phyloP scores from a whole-genome alignment of 2,113 vertebrate genomes.

The Bos taurus region ARS-UCD2.0 NC_037333.1:80880001-80880500 shows the following conservation, averaged over 20 bases:
- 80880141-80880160: not conserved
- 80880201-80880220: not conserved
- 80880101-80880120: not conserved
- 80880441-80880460: not conserved
- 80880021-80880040: not conserved
- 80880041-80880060: not conserved
- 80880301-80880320: not conserved
- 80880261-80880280: not conserved
- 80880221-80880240: not conserved
- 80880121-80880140: not conserved
- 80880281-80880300: not conserved
- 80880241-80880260: not conserved
- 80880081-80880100: not conserved
- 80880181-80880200: not conserved
- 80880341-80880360: not conserved
- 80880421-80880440: not conserved
- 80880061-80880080: not conserved
- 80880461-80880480: not conserved
- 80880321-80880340: not conserved
- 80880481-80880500: not conserved
- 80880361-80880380: not conserved
- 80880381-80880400: not conserved
- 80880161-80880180: not conserved
- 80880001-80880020: not conserved
- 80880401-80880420: not conserved